Conservation (phyloP, 2,888 invertebrate species). For the Gymnocheta viridis region DNA sequence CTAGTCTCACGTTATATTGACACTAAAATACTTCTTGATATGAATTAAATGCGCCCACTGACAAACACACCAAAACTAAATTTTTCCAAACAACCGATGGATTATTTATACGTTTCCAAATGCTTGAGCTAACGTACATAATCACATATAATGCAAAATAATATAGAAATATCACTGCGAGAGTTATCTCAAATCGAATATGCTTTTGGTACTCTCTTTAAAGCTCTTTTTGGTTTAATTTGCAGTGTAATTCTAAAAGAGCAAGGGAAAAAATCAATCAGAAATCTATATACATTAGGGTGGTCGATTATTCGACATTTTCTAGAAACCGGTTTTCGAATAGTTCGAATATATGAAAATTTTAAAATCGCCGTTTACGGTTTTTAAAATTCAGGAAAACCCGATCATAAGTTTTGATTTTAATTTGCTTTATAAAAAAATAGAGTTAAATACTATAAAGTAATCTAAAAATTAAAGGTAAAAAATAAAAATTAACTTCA, state of each 20-base stretch:
- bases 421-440: too few relatives aligned
- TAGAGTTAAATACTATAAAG: too few relatives aligned
- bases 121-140: neutral
- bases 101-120: constrained; percentile 53
- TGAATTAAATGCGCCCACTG: neutral
- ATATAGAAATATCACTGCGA: constrained; percentile 26
- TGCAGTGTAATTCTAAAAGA: neutral
- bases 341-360: too few relatives aligned
- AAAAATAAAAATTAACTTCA: too few relatives aligned
- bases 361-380: too few relatives aligned
- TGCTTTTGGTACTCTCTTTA: neutral
- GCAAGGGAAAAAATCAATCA: neutral
- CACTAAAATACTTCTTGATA: neutral
- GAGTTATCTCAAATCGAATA: neutral
- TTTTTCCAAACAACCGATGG: constrained; percentile 9
- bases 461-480: too few relatives aligned
- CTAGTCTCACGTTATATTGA: neutral
- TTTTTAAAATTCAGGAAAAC: too few relatives aligned
- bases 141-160: neutral
- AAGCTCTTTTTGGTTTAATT: too few relatives aligned
- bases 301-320: neutral
- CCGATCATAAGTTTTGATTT: too few relatives aligned
- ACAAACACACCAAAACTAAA: constrained; percentile 38
- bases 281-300: constrained; percentile 1
- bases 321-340: neutral